These are phyloP conservation scores for Colletes collaris DNA, from an alignment of 2,888 invertebrate species.

Conservation along the genomic window DNA sequence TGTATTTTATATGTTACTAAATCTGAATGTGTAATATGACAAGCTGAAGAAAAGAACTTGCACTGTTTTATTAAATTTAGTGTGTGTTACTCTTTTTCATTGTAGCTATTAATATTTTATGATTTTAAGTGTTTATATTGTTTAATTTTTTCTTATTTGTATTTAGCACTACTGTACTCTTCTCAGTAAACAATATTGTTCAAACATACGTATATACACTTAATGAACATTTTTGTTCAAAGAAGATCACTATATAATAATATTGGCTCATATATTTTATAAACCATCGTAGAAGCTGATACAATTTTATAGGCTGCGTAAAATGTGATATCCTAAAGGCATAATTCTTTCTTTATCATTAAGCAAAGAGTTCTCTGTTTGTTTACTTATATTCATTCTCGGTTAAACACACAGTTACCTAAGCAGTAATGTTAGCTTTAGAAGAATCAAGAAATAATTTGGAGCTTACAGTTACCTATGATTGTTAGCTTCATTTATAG, in stretches of 20 bases:
- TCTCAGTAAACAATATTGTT: constrained; percentile 2
- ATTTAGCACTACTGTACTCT: background rate
- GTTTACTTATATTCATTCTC: constrained; percentile 16
- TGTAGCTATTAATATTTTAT: constrained; percentile 9
- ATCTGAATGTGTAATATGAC: background rate
- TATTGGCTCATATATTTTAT: background rate
- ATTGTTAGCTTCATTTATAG: background rate
- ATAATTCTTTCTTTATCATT: constrained; percentile 35
- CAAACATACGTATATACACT: background rate
- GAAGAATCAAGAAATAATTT: constrained; percentile 66
- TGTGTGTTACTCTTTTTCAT: background rate
- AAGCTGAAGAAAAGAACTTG: background rate
- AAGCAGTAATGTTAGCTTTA: constrained; percentile 58
- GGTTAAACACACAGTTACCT: constrained; percentile 20
- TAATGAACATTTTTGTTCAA: background rate
- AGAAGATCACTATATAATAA: background rate
- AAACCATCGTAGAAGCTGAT: background rate
- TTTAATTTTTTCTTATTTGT: constrained; percentile 3
- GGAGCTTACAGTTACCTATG: constrained; percentile 54
- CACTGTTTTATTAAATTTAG: constrained; percentile 1
- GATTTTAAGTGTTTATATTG: background rate
- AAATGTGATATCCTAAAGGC: background rate
- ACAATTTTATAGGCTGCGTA: constrained; percentile 6
- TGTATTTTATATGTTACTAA: constrained; percentile 6
- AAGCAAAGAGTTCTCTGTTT: constrained; percentile 23